Evolutionary conservation across 1,140 invertebrate species (phyloP).

Genomic region (Xylocopa sonorina): DNA sequence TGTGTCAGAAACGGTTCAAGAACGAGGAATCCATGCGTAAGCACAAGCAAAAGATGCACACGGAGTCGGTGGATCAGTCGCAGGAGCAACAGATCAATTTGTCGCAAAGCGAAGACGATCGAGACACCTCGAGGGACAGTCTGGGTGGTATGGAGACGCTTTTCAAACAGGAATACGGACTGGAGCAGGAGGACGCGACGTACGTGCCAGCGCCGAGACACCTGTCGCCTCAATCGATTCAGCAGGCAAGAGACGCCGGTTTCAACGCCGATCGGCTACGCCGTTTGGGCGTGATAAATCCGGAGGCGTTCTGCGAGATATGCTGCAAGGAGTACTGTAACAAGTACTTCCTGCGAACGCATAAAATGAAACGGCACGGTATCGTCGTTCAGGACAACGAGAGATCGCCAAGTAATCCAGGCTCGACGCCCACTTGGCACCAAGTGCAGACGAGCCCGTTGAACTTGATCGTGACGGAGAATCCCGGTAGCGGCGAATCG

Average conservation of each 20-base stretch:
- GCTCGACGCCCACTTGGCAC: conserved; percentile 78
- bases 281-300: conserved; percentile 90
- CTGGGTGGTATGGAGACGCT: conserved; percentile 75
- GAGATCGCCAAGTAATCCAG: conserved; percentile 77
- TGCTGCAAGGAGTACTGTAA: conserved; percentile 98
- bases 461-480: conserved; percentile 85
- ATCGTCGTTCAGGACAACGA: conserved; percentile 84
- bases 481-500: conserved; percentile 69
- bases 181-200: conserved; percentile 83
- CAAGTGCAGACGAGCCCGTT: conserved; percentile 85
- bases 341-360: conserved; percentile 95
- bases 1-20: conserved; percentile 83
- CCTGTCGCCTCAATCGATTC: conserved; percentile 84
- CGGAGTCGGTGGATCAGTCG: conserved; percentile 61
- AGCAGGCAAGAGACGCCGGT: conserved; percentile 85
- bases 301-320: conserved; percentile 95
- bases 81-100: conserved; percentile 49
- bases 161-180: conserved; percentile 77
- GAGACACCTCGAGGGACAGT: conserved; percentile 62
- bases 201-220: conserved; percentile 83
- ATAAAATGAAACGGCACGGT: conserved; percentile 93
- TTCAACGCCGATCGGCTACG: conserved; percentile 87
- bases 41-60: conserved; percentile 81
- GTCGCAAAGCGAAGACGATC: conserved; percentile 55
- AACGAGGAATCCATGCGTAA: conserved; percentile 82